These are phyloP conservation scores for Liopterus haemorrhoidalis DNA, from an alignment of 2,888 invertebrate genomes.

Conservation along the genomic window DNA sequence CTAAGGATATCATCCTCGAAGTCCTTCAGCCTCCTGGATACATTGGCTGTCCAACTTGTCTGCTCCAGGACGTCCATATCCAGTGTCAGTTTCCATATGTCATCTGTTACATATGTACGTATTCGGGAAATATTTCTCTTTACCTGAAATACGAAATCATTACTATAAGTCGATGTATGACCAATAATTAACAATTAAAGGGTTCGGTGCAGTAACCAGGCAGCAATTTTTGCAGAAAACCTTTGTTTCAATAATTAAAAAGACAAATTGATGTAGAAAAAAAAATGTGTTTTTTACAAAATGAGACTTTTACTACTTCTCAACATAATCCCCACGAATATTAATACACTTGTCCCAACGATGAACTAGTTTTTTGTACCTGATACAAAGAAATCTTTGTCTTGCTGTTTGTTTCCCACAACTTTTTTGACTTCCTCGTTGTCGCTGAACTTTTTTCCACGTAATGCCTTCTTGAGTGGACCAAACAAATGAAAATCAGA, in stretches of 20 bases:
- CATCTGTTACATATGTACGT: constrained; percentile 68
- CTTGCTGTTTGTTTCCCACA: too few species aligned
- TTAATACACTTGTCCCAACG: too few species aligned
- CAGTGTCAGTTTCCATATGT: constrained; percentile 70
- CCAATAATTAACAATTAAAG: constrained; percentile 2
- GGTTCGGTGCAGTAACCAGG: neutral
- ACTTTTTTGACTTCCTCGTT: too few species aligned
- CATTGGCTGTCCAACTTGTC: constrained; percentile 74
- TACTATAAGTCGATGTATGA: constrained; percentile 5
- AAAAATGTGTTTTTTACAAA: neutral
- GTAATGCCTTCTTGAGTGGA: too few species aligned
- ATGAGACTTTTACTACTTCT: neutral
- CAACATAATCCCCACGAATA: neutral
- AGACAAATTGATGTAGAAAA: neutral
- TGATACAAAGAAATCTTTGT: too few species aligned
- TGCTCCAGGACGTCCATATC: constrained; percentile 62
- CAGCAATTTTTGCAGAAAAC: too few species aligned
- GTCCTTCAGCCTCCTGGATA: constrained; percentile 50
- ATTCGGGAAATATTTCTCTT: constrained; percentile 68
- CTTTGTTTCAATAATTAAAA: neutral
- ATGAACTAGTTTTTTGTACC: too few species aligned
- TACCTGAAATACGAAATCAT: constrained; percentile 50
- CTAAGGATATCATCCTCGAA: constrained; percentile 69
- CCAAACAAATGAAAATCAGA: too few species aligned
- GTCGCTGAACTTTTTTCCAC: too few species aligned